Percentiles rank a stretch among this genome's conserved stretches.
Evolutionary conservation across 2,797 vertebrate species (phyloP).

Genomic region (Sebastes glaucus): DNA sequence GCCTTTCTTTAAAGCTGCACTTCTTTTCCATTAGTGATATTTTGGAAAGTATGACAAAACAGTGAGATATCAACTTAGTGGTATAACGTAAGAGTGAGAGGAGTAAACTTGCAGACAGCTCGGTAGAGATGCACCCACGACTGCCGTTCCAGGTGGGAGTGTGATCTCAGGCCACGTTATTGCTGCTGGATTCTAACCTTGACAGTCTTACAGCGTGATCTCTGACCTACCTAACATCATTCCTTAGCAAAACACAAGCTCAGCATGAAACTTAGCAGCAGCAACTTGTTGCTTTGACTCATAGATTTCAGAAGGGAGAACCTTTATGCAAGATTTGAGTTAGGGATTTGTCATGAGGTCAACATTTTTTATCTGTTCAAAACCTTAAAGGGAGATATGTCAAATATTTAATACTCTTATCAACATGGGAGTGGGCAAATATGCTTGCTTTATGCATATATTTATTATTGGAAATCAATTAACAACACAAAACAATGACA

Average conservation of each 20-base stretch:
- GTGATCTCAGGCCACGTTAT: conserved; percentile 16
- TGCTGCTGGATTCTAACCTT: background rate
- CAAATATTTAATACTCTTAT: no score
- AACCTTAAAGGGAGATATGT: no score
- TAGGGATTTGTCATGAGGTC: background rate
- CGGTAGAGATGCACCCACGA: conserved; percentile 1
- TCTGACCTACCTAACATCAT: background rate
- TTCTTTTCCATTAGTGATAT: background rate
- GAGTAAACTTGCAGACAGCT: conserved; percentile 2
- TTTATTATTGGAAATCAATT: no score
- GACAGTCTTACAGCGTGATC: conserved; percentile 28
- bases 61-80: background rate
- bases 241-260: conserved; percentile 7
- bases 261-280: background rate
- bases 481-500: no score
- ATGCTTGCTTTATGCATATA: no score
- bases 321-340: background rate
- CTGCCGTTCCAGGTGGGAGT: conserved; percentile 7
- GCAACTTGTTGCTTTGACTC: background rate
- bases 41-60: background rate
- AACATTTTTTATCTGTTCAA: background rate
- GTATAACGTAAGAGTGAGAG: background rate
- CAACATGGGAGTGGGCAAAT: no score
- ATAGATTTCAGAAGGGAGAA: background rate
- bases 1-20: background rate